These are phyloP conservation scores for Tribolium freemani DNA, from an alignment of 2,888 invertebrate genomes.

Conservation along the genomic window DNA sequence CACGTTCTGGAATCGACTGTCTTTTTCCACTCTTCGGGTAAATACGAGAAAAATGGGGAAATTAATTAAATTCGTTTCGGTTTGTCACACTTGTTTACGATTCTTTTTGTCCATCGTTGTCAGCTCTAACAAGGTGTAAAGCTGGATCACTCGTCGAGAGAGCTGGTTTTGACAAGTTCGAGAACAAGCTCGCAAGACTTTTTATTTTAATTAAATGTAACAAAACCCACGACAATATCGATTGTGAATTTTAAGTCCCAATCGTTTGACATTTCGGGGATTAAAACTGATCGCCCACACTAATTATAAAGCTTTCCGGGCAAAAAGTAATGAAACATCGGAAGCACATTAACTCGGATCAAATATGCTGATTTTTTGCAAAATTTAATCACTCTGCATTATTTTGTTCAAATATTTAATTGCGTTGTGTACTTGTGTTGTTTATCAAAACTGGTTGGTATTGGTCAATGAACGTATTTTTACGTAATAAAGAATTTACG, in stretches of 20 bases:
- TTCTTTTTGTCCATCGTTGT: not conserved
- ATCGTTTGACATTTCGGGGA: not conserved
- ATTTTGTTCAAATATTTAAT: no score
- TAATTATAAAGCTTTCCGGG: not conserved
- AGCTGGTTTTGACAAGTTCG: not conserved
- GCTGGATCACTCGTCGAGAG: not conserved
- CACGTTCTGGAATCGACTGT: slow-evolving; percentile 20
- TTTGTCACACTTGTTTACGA: no score
- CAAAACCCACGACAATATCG: not conserved
- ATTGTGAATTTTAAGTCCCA: not conserved
- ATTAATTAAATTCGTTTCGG: no score
- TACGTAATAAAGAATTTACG: no score
- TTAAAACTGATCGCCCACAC: not conserved
- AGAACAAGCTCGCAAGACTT: not conserved
- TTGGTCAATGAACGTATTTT: no score
- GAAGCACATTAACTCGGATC: not conserved
- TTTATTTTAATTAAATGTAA: not conserved
- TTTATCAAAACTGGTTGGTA: no score
- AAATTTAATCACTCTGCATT: not conserved
- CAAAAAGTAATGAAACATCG: not conserved
- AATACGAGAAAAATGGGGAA: not conserved
- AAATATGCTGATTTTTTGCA: not conserved
- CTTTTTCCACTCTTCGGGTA: not conserved
- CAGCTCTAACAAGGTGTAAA: not conserved
- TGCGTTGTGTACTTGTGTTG: no score